Percentiles rank a stretch among this genome's conserved stretches.
Evolutionary conservation across 23 tunicate species (phyloP).

Genomic region (Clavelina lepadiformis): DNA sequence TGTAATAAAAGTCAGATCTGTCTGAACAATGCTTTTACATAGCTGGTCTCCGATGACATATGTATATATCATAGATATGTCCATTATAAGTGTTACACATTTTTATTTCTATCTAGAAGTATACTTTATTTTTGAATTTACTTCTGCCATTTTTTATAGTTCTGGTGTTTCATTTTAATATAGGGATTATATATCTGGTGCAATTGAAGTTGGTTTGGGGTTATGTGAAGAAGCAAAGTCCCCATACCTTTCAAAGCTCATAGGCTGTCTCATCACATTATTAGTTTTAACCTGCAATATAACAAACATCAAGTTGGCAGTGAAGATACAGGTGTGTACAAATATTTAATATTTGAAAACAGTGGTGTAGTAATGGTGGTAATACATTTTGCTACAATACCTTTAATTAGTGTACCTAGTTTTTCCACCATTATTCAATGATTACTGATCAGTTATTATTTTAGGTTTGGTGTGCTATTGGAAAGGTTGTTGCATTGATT

Average conservation of each 20-base stretch:
- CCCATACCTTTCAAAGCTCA: conserved; percentile 40
- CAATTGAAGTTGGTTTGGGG: conserved; percentile 15
- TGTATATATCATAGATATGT: too few relatives aligned
- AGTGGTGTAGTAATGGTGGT: neutral
- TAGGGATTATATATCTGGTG: conserved; percentile 50
- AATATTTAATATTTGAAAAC: neutral
- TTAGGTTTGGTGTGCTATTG: conserved; percentile 78
- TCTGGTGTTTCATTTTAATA: too few relatives aligned
- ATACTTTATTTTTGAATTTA: too few relatives aligned
- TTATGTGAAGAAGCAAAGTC: conserved; percentile 33
- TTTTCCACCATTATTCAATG: neutral
- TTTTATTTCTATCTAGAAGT: too few relatives aligned
- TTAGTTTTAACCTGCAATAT: conserved; percentile 50
- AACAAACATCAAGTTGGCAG: conserved; percentile 56
- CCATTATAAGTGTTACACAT: too few relatives aligned
- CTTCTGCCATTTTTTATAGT: too few relatives aligned
- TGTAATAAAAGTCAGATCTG: too few relatives aligned
- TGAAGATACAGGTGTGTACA: conserved; percentile 61
- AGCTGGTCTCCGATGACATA: too few relatives aligned
- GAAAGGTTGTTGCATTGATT: conserved; percentile 81
- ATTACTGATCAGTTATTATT: neutral
- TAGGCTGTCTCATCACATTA: conserved; percentile 37
- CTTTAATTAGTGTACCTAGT: neutral
- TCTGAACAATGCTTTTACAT: too few relatives aligned
- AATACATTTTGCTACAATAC: neutral